phyloP scores from a whole-genome alignment of 2,888 invertebrate genomes.

The Eurois occulta region DNA sequence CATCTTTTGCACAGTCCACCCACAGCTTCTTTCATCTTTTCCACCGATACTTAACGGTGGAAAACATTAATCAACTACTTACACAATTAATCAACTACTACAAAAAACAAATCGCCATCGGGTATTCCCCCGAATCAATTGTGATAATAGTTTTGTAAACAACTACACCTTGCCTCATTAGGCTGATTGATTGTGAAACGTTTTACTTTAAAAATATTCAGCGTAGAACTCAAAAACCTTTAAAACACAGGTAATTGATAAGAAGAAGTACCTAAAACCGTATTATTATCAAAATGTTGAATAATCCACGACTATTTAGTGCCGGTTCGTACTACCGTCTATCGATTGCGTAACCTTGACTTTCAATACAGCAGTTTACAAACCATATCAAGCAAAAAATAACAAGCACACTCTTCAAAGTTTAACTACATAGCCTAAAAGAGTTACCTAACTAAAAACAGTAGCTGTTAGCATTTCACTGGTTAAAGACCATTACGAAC shows the following conservation, averaged over 20 bases:
- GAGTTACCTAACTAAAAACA: conserved; percentile 47
- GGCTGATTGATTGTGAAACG: neutral
- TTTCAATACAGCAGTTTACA: conserved; percentile 26
- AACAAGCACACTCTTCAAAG: conserved; percentile 37
- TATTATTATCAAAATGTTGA: neutral
- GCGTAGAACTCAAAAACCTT: neutral
- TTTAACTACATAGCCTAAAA: conserved; percentile 42
- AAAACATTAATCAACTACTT: neutral
- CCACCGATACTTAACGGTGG: too few species aligned
- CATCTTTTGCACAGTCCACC: neutral
- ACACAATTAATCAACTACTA: neutral
- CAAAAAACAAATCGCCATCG: conserved; percentile 4
- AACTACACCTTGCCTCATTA: neutral
- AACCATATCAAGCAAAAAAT: conserved; percentile 35
- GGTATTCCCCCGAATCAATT: conserved; percentile 10
- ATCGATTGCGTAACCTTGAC: conserved; percentile 41
- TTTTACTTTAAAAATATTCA: neutral
- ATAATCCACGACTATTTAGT: neutral
- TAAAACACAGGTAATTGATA: neutral
- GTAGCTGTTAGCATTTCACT: conserved; percentile 38
- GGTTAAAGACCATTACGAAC: conserved; percentile 28
- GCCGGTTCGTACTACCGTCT: neutral
- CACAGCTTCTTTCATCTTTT: neutral
- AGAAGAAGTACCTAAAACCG: neutral
- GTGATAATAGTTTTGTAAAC: neutral